phyloP scores from a whole-genome alignment of 2,888 invertebrate genomes.

The Beris morrisii region DNA sequence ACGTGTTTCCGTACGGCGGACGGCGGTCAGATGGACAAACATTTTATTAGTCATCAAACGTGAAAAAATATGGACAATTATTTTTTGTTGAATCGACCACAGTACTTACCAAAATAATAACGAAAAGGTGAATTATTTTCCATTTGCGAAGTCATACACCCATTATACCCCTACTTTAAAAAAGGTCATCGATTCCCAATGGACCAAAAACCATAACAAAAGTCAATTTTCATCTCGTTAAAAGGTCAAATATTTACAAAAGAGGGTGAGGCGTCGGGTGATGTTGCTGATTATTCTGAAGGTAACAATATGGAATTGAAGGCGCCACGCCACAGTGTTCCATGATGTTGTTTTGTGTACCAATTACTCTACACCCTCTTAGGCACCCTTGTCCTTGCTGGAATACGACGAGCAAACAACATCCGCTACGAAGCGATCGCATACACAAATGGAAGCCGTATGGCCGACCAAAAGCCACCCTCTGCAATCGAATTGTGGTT shows the following conservation, averaged over 20 bases:
- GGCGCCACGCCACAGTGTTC: constrained; percentile 16
- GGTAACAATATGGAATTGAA: too few relatives aligned
- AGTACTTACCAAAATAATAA: neutral
- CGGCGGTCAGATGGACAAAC: too few relatives aligned
- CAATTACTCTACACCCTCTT: constrained; percentile 15
- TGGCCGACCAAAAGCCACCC: constrained; percentile 13
- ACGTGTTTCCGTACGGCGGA: too few relatives aligned
- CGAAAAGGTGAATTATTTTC: neutral
- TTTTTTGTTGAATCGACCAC: neutral
- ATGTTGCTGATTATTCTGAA: too few relatives aligned
- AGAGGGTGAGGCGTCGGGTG: constrained; percentile 3
- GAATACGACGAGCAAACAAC: neutral
- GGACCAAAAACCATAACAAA: constrained; percentile 5
- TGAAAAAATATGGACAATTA: too few relatives aligned
- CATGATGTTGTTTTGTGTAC: constrained; percentile 24
- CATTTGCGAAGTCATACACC: too few relatives aligned
- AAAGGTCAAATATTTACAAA: constrained; percentile 23
- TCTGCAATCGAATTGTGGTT: constrained; percentile 5
- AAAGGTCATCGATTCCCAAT: constrained; percentile 5
- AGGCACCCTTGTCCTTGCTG: neutral
- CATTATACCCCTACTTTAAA: too few relatives aligned
- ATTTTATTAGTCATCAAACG: too few relatives aligned
- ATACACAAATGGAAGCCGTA: neutral
- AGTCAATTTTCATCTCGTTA: constrained; percentile 18
- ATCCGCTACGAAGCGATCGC: neutral